Percentiles rank a stretch among this genome's conserved stretches.
These are phyloP conservation scores for Troglohyphantes excavatus DNA, from an alignment of 2,888 invertebrate species.

Conservation along the genomic window DNA sequence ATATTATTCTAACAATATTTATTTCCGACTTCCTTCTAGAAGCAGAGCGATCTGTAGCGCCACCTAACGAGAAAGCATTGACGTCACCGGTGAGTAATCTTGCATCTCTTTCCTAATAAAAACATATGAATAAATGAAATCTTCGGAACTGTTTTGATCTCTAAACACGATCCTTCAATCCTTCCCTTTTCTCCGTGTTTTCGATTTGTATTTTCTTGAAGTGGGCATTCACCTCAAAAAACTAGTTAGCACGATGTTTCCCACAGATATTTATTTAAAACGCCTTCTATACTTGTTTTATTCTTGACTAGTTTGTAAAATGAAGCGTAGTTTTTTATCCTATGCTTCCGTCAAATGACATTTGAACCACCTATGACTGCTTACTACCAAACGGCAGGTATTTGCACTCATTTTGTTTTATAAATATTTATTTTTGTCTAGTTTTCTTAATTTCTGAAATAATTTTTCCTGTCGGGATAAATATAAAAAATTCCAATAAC, in stretches of 20 bases:
- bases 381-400: conserved; percentile 38
- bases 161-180: background rate
- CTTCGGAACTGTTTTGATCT: background rate
- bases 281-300: conserved; percentile 13
- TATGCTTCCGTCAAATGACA: conserved; percentile 10
- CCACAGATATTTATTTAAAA: background rate
- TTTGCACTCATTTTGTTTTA: background rate
- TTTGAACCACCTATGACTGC: conserved; percentile 22
- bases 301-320: conserved; percentile 31
- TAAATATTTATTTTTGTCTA: background rate
- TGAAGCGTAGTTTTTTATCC: background rate
- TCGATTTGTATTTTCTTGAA: background rate
- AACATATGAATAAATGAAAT: background rate
- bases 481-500: too few species aligned
- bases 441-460: background rate
- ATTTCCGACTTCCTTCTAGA: conserved; percentile 54
- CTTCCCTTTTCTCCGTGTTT: background rate
- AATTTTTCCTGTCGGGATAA: too few species aligned
- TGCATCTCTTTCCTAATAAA: background rate
- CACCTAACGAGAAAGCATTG: conserved; percentile 56
- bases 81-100: conserved; percentile 58
- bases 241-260: background rate
- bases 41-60: conserved; percentile 29
- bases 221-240: too few species aligned
- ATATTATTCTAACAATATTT: too few species aligned